Evolutionary conservation across 1,140 invertebrate species (phyloP).

Genomic region (Cyclina sinensis): DNA sequence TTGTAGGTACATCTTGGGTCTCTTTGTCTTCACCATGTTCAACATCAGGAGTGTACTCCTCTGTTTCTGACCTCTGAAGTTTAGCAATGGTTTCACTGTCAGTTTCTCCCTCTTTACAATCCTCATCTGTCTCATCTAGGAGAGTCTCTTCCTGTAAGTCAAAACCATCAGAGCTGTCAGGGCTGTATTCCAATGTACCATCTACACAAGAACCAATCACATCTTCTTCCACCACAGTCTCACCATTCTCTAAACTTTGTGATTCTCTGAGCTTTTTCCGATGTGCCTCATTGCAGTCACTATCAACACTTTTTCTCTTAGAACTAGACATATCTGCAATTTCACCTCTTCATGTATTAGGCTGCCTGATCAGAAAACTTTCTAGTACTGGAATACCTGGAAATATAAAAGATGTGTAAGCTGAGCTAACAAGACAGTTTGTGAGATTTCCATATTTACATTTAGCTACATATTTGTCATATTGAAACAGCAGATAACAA

Average conservation of each 20-base stretch:
- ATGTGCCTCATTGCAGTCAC: not conserved
- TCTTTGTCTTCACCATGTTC: not conserved
- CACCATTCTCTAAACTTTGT: not conserved
- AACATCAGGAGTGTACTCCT: constrained; percentile 10
- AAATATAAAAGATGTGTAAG: too few species aligned
- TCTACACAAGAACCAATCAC: not conserved
- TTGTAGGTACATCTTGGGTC: not conserved
- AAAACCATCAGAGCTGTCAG: not conserved
- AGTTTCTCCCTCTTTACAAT: not conserved
- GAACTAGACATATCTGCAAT: not conserved
- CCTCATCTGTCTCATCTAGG: not conserved
- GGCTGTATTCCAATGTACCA: not conserved
- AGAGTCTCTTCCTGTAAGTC: not conserved
- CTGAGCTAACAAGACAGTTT: too few species aligned
- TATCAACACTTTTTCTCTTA: not conserved
- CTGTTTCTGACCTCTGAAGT: not conserved
- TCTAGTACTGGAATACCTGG: too few species aligned
- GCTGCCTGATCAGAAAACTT: not conserved
- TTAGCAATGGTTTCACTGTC: constrained; percentile 1
- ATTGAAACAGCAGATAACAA: too few species aligned
- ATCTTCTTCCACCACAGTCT: not conserved
- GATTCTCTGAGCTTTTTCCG: not conserved
- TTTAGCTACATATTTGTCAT: too few species aligned
- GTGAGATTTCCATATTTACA: too few species aligned
- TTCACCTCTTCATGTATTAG: not conserved